Evolutionary conservation across 2,797 vertebrate genomes (phyloP), one percentile per base, ranked within the genome.

Genomic region (Poeciliopsis paucimaculata): DNA sequence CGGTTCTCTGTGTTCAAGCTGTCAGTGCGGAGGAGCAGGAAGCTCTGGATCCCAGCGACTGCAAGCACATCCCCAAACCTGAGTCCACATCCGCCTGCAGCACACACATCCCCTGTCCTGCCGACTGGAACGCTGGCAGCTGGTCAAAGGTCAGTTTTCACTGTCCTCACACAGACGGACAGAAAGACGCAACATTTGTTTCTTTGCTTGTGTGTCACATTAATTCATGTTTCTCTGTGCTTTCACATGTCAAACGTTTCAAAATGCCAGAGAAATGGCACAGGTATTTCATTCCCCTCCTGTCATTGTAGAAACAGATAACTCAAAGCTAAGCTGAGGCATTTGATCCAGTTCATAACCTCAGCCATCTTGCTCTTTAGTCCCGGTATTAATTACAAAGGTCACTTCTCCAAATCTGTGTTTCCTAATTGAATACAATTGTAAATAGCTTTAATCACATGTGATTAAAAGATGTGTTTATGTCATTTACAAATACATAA

Each of bases 141-240:
- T 99, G 98, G 98, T 97, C 97, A 0, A 94, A 98, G 96, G 98
- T 98, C 81, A 96, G 94, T 81, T n/a, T 73, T 34, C 0, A 31
- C 6, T 57, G 70, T 78, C 47, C 66, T 79, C 1, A 34, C n/a
- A 74, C 36, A 20, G 57, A 81, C 41, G 70, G 36, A n/a, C 20
- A 1, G 49, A 77, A 45, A 39, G 51, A n/a, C 5, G 60, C 60
- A 28, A 68, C 76, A 13, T 74, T 0, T 51, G 34, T 2, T 20
- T 75, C 55, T 79, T 12, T 64, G 2, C 10, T 41, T 68, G 23
- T 68, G 18, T 3, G 8, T 53, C 53, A 16, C 45, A 70, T 18
- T 23, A 4, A 15, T 31, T 39, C 18, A 26, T 45, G 34, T 31
- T 45, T 16, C 12, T 53, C 31, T 36, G 5, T 51, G 28, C 45